Evolutionary conservation across 2,888 invertebrate species (phyloP).

Genomic region (Drosophila eohydei): DNA sequence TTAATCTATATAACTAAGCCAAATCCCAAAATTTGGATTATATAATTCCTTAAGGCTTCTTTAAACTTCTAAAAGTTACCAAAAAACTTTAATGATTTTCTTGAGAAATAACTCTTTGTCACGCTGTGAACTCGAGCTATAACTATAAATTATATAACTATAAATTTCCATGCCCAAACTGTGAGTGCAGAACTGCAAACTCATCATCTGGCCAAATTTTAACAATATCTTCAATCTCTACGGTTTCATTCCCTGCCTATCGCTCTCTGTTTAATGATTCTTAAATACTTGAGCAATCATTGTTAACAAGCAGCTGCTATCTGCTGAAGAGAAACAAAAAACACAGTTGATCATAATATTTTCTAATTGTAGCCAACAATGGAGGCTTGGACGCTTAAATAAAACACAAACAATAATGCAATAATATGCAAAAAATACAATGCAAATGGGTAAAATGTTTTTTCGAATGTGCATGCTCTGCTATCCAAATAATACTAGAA

Average conservation of each 20-base stretch:
- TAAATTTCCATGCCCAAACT: not conserved
- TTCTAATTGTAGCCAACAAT: conserved; percentile 85
- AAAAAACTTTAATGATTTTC: too few species aligned
- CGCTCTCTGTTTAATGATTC: not conserved
- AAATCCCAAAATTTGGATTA: too few species aligned
- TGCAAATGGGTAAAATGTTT: conserved; percentile 83
- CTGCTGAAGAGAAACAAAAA: conserved; percentile 3
- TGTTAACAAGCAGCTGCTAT: conserved; percentile 45
- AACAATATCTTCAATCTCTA: not conserved
- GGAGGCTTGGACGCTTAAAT: conserved; percentile 86
- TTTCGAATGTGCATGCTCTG: conserved; percentile 74
- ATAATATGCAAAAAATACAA: conserved; percentile 53
- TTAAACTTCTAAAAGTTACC: too few species aligned
- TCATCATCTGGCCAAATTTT: not conserved
- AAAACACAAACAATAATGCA: conserved; percentile 77
- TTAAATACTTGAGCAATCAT: conserved; percentile 15
- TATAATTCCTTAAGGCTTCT: too few species aligned
- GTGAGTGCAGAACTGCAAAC: not conserved
- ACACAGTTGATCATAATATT: conserved; percentile 70
- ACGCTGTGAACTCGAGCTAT: too few species aligned
- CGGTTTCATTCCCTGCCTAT: conserved; percentile 44
- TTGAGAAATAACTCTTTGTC: too few species aligned
- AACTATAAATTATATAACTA: too few species aligned
- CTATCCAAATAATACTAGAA: conserved; percentile 18
- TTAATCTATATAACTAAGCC: too few species aligned